These are phyloP conservation scores for Steatornis caripensis DNA, from an alignment of 2,113 vertebrate species.

Conservation along the genomic window DNA sequence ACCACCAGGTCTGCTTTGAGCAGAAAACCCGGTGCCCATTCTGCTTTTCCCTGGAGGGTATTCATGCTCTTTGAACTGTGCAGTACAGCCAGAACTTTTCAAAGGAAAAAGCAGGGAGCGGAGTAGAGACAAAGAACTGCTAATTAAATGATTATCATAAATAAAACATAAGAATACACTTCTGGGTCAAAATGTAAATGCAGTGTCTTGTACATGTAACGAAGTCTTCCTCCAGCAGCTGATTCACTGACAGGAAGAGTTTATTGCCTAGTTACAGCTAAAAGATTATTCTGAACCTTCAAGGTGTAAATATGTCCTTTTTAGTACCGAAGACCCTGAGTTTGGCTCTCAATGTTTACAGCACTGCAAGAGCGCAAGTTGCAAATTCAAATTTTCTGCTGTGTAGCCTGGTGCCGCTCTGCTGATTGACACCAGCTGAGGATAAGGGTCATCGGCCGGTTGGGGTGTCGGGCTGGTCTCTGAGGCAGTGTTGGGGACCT, in stretches of 20 bases:
- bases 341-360: background rate
- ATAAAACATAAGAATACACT: background rate
- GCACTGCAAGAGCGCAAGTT: background rate
- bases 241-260: background rate
- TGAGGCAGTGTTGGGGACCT: background rate
- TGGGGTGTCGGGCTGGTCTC: background rate
- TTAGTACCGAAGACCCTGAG: background rate
- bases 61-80: background rate
- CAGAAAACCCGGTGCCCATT: background rate
- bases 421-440: background rate
- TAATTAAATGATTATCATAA: background rate
- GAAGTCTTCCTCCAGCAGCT: background rate
- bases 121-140: background rate
- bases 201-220: background rate
- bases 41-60: background rate
- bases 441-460: background rate
- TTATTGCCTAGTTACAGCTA: background rate
- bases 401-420: background rate
- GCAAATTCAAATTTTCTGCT: background rate
- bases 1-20: background rate
- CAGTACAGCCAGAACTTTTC: background rate
- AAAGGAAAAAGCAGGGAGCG: background rate
- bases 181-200: constrained; percentile 31
- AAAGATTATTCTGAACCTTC: background rate
- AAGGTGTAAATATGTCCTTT: background rate